Conservation (phyloP, 2,797 vertebrate species). For the Lerista edwardsae region DNA sequence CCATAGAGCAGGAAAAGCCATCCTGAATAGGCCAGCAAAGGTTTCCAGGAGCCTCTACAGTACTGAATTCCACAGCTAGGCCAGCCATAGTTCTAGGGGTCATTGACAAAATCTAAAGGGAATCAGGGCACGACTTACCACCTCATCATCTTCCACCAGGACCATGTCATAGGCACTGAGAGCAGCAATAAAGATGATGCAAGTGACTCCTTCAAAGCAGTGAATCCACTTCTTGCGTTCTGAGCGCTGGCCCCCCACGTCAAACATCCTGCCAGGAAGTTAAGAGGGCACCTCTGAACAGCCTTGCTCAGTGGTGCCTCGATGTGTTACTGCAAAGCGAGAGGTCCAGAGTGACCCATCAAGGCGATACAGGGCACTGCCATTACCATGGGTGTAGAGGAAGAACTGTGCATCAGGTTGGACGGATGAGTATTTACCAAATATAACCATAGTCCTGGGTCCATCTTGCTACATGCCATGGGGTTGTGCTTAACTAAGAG, state of each 20-base stretch:
- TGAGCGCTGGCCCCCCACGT: constrained; percentile 96
- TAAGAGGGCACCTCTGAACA: constrained; percentile 10
- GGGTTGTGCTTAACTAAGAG: background rate
- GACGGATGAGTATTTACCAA: background rate
- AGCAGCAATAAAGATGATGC: constrained; percentile 98
- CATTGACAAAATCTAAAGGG: background rate
- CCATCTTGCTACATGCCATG: background rate
- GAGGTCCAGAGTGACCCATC: background rate
- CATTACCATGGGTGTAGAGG: background rate
- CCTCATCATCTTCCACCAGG: constrained; percentile 97
- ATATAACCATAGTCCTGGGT: too few species aligned
- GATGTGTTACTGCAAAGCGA: too few species aligned
- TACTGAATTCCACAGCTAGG: background rate
- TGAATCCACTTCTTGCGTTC: constrained; percentile 99
- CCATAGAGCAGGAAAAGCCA: background rate
- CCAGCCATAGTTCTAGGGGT: background rate
- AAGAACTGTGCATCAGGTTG: background rate
- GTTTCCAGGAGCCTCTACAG: background rate
- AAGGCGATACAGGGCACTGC: background rate
- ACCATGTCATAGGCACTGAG: constrained; percentile 99
- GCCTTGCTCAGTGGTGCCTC: background rate
- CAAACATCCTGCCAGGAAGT: constrained; percentile 89
- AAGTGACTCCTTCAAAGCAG: constrained; percentile 98
- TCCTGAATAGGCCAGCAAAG: background rate
- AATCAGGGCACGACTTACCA: constrained; percentile 79